phyloP scores from a whole-genome alignment of 1,140 invertebrate genomes.

The Mercenaria mercenaria region DNA sequence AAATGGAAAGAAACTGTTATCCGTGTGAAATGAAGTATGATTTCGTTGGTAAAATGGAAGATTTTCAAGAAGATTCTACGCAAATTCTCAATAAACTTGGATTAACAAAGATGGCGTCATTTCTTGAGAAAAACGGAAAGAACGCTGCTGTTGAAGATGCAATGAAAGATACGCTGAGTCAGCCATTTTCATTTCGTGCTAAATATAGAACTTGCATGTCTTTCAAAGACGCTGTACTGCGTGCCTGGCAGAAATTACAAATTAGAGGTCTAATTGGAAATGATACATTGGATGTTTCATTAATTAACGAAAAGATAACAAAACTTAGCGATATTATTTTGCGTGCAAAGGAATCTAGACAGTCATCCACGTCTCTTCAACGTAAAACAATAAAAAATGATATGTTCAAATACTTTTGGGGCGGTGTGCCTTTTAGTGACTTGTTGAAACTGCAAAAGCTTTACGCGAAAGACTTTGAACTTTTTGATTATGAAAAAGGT shows the following conservation, averaged over 20 bases:
- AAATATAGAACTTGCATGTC: slow-evolving; percentile 41
- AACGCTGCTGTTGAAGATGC: slow-evolving; percentile 25
- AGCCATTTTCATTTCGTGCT: slow-evolving; percentile 19
- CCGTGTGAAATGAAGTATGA: slow-evolving; percentile 67
- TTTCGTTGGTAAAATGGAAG: slow-evolving; percentile 66
- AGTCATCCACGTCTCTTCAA: not conserved
- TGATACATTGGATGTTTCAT: not conserved
- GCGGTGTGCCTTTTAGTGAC: no score
- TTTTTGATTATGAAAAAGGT: not conserved
- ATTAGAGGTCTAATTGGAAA: slow-evolving; percentile 51
- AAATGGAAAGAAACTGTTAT: slow-evolving; percentile 46
- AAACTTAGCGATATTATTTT: not conserved
- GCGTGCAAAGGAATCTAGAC: not conserved
- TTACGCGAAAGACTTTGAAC: not conserved
- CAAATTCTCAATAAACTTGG: slow-evolving; percentile 55
- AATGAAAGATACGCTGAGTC: slow-evolving; percentile 41
- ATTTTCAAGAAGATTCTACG: slow-evolving; percentile 50
- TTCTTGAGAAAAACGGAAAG: slow-evolving; percentile 29
- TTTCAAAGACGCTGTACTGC: slow-evolving; percentile 26
- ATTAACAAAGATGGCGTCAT: not conserved
- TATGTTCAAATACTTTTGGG: no score
- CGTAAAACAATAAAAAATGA: not conserved
- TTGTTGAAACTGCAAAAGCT: not conserved
- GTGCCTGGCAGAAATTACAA: slow-evolving; percentile 53
- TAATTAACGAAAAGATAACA: not conserved